Evolutionary conservation across 2,888 invertebrate species (phyloP).

Genomic region (Netelia virgata): DNA sequence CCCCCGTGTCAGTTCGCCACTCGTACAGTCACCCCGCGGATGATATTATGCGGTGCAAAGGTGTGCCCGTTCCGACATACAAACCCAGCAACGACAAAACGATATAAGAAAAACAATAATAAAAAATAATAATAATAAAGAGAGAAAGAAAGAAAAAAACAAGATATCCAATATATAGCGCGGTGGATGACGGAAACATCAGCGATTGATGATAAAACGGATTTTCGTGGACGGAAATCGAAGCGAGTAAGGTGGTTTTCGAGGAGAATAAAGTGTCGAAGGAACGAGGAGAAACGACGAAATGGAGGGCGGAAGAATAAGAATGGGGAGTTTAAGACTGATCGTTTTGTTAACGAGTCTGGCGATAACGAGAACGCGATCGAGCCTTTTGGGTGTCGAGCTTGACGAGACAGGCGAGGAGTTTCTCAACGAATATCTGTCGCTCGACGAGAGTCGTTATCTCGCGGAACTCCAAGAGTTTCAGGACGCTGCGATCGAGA

Average conservation of each 20-base stretch:
- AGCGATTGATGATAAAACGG: too few species aligned
- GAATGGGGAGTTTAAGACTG: conserved; percentile 56
- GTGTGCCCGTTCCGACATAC: conserved; percentile 41
- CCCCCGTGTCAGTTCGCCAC: too few species aligned
- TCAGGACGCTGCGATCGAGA: conserved; percentile 81
- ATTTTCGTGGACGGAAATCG: too few species aligned
- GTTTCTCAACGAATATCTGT: conserved; percentile 78
- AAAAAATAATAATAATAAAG: too few species aligned
- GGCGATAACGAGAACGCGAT: conserved; percentile 54
- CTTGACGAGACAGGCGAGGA: conserved; percentile 78
- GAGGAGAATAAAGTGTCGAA: background rate
- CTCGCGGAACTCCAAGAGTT: conserved; percentile 77
- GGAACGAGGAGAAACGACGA: background rate
- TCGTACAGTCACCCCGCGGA: conserved; percentile 16
- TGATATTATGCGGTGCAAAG: conserved; percentile 67
- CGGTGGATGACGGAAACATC: too few species aligned
- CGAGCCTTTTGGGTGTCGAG: conserved; percentile 75
- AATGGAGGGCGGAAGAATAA: conserved; percentile 30
- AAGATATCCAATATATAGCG: background rate
- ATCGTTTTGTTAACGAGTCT: conserved; percentile 58
- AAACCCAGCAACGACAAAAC: conserved; percentile 43
- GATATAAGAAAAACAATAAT: background rate
- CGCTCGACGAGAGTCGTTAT: conserved; percentile 79
- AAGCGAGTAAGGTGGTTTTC: background rate
- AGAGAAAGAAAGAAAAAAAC: background rate